These are phyloP conservation scores for Eudorcas thomsonii DNA, from an alignment of 2,113 vertebrate species.

Conservation along the genomic window DNA sequence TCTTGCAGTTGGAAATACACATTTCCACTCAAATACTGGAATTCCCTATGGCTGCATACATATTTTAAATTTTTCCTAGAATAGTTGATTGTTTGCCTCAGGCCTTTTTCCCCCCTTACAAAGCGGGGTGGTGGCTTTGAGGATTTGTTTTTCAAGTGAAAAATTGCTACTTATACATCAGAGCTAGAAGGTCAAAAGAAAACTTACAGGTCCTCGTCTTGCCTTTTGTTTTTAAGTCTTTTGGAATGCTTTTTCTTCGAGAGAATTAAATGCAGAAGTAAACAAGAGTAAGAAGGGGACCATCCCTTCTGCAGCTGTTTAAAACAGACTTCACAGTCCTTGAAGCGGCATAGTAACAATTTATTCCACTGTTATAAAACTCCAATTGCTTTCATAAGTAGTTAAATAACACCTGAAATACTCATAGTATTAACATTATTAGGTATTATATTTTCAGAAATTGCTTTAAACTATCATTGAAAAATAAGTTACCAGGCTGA, in stretches of 20 bases:
- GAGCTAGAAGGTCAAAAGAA: slow-evolving; percentile 54
- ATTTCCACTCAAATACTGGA: slow-evolving; percentile 63
- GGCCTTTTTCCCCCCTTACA: not conserved
- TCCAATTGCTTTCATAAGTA: slow-evolving; percentile 46
- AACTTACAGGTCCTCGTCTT: slow-evolving; percentile 3
- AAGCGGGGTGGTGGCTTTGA: not conserved
- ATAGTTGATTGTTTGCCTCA: slow-evolving; percentile 66
- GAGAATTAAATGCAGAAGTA: slow-evolving; percentile 27
- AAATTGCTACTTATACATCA: slow-evolving; percentile 59
- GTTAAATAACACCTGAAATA: slow-evolving; percentile 53
- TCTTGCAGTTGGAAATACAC: slow-evolving; percentile 37
- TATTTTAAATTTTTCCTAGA: slow-evolving; percentile 72
- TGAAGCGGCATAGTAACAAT: not conserved
- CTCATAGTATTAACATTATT: slow-evolving; percentile 20
- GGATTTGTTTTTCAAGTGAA: slow-evolving; percentile 66
- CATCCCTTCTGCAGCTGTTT: not conserved
- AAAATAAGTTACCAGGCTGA: slow-evolving; percentile 10
- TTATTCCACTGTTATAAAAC: slow-evolving; percentile 26
- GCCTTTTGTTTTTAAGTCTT: slow-evolving; percentile 30
- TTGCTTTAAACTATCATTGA: not conserved
- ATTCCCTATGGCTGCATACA: slow-evolving; percentile 64
- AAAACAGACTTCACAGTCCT: slow-evolving; percentile 42
- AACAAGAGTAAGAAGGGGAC: not conserved
- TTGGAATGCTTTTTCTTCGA: not conserved
- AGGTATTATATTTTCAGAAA: slow-evolving; percentile 13